Evolutionary conservation across 2,888 invertebrate genomes (phyloP), one percentile per base, ranked within the genome.

Genomic region (Heteromyza rotundicornis): DNA sequence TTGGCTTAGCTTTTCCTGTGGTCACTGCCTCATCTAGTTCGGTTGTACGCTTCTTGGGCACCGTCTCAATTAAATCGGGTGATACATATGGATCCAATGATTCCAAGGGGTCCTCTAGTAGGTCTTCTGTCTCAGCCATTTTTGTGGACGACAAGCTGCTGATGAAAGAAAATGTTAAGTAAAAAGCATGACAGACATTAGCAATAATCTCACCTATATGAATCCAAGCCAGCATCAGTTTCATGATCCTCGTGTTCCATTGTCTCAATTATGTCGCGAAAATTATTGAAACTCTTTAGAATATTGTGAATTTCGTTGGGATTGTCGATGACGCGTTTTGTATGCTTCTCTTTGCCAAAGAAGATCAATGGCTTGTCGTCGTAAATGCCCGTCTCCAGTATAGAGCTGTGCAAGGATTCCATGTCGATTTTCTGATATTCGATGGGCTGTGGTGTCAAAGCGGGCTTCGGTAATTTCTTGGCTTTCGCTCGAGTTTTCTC

Each of bases 351-450:
- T 20, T 79, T 78, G n/a, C 77, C 76, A 60, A 81, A 70, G 60
- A 82, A 81, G 32, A 83, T 72, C 35, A 82, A 51, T 0, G 82
- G 82, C 58, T 75, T 80, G 50, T 82, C 80, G 59, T 82, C 82
- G 60, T 80, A 82, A 7, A 70, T 23, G 10, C 74, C 78, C 0
- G 73, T 58, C 23, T 78, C 73, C 5, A 82, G 66, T 8, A 77
- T 60, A 2, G 74, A 70, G 51, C 64, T 72, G 49, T 80, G 76
- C 17, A 82, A 60, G 1, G 74, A 70, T 61, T 82, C 81, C 64
- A 82, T 65, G 62, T 80, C 72, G 20, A 82, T 64, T 57, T 78
- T 80, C 60, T 81, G 80, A 68, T 81, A 82, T 60, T 82, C 81
- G 1, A 78, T 57, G 2, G 80, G 79, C 47, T 82, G 80, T 17